phyloP scores from a whole-genome alignment of 2,113 vertebrate species.

The Eubucco bourcierii region DNA sequence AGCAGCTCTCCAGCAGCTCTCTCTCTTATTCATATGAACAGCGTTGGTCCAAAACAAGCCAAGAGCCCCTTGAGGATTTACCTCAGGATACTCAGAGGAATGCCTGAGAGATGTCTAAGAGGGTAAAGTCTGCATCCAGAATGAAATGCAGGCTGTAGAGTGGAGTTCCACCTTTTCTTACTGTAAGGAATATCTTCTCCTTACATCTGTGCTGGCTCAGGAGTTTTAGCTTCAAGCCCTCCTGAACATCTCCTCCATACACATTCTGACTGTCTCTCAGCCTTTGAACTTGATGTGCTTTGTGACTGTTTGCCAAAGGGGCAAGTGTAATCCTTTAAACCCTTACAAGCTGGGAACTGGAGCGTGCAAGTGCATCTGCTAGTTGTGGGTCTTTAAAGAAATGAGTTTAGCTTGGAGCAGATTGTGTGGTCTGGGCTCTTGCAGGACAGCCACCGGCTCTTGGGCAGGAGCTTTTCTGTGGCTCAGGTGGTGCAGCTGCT shows the following conservation, averaged over 20 bases:
- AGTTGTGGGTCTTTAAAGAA: not conserved
- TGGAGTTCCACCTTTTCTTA: not conserved
- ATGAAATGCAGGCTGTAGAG: fast-evolving
- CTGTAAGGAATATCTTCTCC: not conserved
- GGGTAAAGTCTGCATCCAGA: not conserved
- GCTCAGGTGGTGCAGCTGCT: not conserved
- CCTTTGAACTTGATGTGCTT: not conserved
- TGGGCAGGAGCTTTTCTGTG: not conserved
- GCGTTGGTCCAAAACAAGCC: not conserved
- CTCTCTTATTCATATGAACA: not conserved
- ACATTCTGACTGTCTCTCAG: not conserved
- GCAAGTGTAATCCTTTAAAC: not conserved
- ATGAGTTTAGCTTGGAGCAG: not conserved
- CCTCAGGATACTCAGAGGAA: not conserved
- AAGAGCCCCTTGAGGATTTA: not conserved
- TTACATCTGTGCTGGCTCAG: not conserved
- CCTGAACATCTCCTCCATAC: fast-evolving
- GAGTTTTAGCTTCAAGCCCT: not conserved
- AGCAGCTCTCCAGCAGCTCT: too few relatives aligned
- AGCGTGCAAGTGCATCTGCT: not conserved
- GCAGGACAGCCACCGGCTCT: not conserved
- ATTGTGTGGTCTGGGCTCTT: not conserved
- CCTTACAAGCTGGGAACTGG: not conserved
- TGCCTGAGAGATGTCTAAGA: not conserved
- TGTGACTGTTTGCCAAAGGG: not conserved